Evolutionary conservation across 2,113 vertebrate genomes (phyloP).

Genomic region (Vombatus ursinus): DNA sequence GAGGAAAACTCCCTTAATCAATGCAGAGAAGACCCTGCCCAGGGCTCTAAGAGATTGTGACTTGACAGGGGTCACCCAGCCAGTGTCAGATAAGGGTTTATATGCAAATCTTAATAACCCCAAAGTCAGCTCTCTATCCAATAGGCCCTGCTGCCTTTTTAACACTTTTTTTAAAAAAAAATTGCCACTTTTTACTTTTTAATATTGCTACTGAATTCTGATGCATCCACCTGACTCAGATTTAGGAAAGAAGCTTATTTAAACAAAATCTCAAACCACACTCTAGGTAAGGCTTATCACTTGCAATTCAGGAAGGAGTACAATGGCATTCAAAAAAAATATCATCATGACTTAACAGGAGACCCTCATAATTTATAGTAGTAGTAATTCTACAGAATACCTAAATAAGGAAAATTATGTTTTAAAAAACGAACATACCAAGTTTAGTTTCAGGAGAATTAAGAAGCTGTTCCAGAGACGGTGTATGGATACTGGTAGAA

Average conservation of each 20-base stretch:
- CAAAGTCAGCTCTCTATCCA: background rate
- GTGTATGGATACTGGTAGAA: constrained; percentile 83
- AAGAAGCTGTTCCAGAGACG: constrained; percentile 96
- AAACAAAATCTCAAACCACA: constrained; percentile 11
- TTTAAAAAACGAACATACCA: constrained; percentile 80
- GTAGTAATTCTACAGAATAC: background rate
- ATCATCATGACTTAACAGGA: background rate
- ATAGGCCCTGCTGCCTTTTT: background rate
- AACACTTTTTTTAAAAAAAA: too few relatives aligned
- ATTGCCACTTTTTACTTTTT: background rate
- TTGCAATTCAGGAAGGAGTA: background rate
- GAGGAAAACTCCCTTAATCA: too few relatives aligned
- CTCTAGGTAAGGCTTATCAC: background rate
- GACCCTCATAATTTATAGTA: constrained; percentile 1
- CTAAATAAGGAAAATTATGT: background rate
- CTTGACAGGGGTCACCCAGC: background rate
- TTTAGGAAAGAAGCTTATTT: background rate
- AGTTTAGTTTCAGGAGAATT: constrained; percentile 89
- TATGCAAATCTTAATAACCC: background rate
- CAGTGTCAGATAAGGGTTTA: background rate
- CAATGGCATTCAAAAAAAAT: background rate
- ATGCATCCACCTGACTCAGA: background rate
- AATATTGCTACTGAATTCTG: background rate
- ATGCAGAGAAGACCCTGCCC: background rate
- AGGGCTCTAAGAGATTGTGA: background rate